Evolutionary conservation across 2,888 invertebrate genomes (phyloP).

Genomic region (Acronicta alni): DNA sequence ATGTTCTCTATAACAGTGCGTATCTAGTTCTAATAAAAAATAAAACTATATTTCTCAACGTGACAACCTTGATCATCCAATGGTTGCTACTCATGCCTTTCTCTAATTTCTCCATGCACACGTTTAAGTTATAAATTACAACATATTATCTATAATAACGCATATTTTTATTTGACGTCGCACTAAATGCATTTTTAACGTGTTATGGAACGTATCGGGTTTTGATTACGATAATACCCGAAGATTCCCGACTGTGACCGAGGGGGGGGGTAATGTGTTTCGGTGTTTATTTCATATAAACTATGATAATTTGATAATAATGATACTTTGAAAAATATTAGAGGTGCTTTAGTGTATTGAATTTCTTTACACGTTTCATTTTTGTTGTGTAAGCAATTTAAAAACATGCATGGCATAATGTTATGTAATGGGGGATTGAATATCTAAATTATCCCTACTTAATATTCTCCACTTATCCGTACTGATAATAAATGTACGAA

Average conservation of each 20-base stretch:
- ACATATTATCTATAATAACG: conserved; percentile 63
- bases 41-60: neutral
- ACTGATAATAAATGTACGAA: too few species aligned
- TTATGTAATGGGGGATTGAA: neutral
- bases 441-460: neutral
- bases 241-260: conserved; percentile 33
- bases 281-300: conserved; percentile 58
- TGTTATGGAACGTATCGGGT: conserved; percentile 52
- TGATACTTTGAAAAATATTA: conserved; percentile 28
- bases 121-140: conserved; percentile 61
- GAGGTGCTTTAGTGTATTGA: conserved; percentile 24
- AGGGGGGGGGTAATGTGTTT: conserved; percentile 51
- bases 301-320: conserved; percentile 57
- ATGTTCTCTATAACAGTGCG: too few species aligned
- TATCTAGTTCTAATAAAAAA: too few species aligned
- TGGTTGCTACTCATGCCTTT: conserved; percentile 3
- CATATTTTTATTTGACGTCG: conserved; percentile 58
- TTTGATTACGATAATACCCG: conserved; percentile 53
- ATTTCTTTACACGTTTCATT: conserved; percentile 28
- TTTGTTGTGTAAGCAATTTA: conserved; percentile 2
- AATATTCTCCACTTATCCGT: too few species aligned
- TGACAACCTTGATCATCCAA: conserved; percentile 31
- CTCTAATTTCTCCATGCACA: conserved; percentile 56
- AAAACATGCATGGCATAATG: neutral
- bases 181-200: conserved; percentile 49